A percentile compares a stretch with the other conserved stretches of the same genome.
These are phyloP conservation scores for Acipenser ruthenus DNA, from an alignment of 2,797 vertebrate species.

Conservation along the genomic window DNA sequence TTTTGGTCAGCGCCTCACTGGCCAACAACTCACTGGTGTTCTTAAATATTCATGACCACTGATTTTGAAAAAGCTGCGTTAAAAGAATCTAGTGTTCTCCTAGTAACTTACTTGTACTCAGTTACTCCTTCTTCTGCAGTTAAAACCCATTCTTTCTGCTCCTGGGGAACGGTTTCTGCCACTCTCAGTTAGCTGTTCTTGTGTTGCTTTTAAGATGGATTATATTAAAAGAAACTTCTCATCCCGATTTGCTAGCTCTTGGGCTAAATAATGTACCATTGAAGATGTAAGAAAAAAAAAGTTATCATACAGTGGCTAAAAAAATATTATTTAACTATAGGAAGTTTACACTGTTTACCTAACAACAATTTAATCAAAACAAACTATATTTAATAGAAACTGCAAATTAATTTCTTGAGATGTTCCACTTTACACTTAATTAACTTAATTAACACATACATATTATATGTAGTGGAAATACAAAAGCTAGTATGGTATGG, in stretches of 20 bases:
- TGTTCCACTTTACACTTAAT: no score
- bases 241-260: conserved; percentile 67
- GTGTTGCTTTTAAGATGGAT: conserved; percentile 67
- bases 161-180: conserved; percentile 57
- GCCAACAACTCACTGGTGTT: no score
- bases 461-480: no score
- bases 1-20: no score
- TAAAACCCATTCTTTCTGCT: conserved; percentile 50
- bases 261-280: conserved; percentile 41
- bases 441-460: no score
- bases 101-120: conserved; percentile 46
- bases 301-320: neutral
- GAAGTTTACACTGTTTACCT: neutral
- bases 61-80: no score
- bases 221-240: conserved; percentile 69
- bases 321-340: neutral
- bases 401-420: no score
- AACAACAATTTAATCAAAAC: no score
- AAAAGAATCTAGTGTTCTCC: no score
- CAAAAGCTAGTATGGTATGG: no score
- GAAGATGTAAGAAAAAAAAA: conserved; percentile 2
- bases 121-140: conserved; percentile 54
- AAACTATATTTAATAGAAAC: no score
- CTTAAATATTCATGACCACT: no score
- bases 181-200: conserved; percentile 62